Base-by-base conservation (phyloP, 2,797 vertebrate species). In the Ctenopoma multispine region DNA sequence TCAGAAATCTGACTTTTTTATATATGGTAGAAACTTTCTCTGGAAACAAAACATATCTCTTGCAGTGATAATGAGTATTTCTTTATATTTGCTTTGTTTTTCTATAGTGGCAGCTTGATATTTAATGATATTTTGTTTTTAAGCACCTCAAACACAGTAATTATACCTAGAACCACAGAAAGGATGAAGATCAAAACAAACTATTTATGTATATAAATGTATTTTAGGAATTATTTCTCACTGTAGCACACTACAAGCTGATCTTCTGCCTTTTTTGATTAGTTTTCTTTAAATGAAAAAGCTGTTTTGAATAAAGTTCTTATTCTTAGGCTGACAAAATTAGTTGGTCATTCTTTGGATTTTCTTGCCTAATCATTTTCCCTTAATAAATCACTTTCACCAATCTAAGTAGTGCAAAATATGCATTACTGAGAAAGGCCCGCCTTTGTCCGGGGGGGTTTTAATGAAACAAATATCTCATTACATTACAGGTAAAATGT, bases 211-310 rank as follows among this genome's bases (percentile, higher is more conserved):
- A 36, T 53, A 49, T 63, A 68, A 27, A 21, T 48, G 24, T 60
- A 0, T 65, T 63, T 68, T 59, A 64, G 17, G 31, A 54, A 5
- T 54, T 5, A 43, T 31, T 68, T 74, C 4, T 13, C 54, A 7
- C 54, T 75, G 43, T 40, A 62, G 50, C 4, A 43, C 14, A 48
- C 31, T 62, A 68, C 27, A 67, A 75, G 51, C 36, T 51, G 57
- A 67, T 58, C 5, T 61, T 5, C 36, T 72, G 34, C 14, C 23
- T 18, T 57, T 9, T 34, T 55, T 7, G 15, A 68, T 17, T 62
- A 49, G 18, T 75, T 61, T n/a, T 72, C 5, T 34, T 57, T 2
- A 66, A 48, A 20, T 4, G 11, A 80, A 71, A 77, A 66, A 80
- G 79, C 3, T 1, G 11, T 51, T 79, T 65, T 61, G 31, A 74